A percentile compares a stretch with the other conserved stretches of the same genome.
Evolutionary conservation across 2,797 vertebrate genomes (phyloP).

Genomic region (Scomberomorus guttatus): DNA sequence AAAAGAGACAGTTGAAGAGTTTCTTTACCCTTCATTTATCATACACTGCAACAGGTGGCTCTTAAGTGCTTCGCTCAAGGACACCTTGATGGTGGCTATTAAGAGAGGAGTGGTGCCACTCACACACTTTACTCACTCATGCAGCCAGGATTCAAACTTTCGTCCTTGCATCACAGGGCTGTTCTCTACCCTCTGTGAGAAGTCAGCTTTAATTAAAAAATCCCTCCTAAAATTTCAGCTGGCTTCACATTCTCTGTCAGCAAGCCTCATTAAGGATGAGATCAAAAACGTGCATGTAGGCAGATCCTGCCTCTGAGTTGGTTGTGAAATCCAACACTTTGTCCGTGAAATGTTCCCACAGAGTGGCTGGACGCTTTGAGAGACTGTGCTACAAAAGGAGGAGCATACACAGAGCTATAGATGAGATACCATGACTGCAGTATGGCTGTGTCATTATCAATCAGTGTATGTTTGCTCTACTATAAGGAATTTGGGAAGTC

Average conservation of each 20-base stretch:
- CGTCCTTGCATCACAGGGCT: constrained; percentile 56
- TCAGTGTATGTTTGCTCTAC: constrained; percentile 13
- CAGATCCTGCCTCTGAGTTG: constrained; percentile 23
- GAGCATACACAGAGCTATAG: constrained; percentile 5
- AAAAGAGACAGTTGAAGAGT: not conserved
- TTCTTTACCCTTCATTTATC: not conserved
- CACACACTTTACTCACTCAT: constrained; percentile 8
- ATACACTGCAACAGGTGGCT: constrained; percentile 8
- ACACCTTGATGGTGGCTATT: constrained; percentile 46
- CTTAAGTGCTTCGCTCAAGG: constrained; percentile 48
- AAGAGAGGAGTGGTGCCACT: constrained; percentile 37
- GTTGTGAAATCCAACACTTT: constrained; percentile 3
- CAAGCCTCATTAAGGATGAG: constrained; percentile 44
- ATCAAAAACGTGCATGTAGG: constrained; percentile 36
- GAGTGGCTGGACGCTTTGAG: not conserved
- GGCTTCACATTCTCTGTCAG: constrained; percentile 43
- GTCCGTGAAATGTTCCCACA: not conserved
- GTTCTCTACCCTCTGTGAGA: constrained; percentile 38
- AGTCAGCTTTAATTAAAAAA: constrained; percentile 68
- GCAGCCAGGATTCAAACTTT: constrained; percentile 55
- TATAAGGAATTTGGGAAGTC: constrained; percentile 16
- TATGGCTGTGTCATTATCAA: constrained; percentile 16
- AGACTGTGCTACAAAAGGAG: constrained; percentile 20
- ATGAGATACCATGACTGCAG: constrained; percentile 18
- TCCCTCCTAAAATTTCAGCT: constrained; percentile 38